Percentiles rank a stretch among this genome's conserved stretches.
phyloP scores from a whole-genome alignment of 2,888 invertebrate genomes.

The Branchinecta sandiegonensis region DNA sequence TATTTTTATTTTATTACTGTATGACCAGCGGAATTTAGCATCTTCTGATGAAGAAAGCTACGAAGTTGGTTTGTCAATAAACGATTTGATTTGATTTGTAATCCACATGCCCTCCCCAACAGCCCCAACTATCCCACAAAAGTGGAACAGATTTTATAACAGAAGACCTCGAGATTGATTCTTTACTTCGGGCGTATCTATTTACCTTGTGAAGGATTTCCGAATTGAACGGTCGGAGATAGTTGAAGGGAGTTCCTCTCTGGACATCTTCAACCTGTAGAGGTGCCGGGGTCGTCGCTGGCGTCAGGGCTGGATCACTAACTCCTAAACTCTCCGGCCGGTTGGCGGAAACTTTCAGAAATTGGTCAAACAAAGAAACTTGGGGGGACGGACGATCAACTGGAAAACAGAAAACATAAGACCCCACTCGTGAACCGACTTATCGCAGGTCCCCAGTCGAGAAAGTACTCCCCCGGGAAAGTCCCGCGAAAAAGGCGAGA shows the following conservation, averaged over 20 bases:
- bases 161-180: no score
- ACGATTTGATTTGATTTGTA: no score
- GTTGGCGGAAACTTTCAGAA: constrained; percentile 53
- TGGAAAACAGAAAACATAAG: constrained; percentile 36
- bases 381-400: constrained; percentile 81
- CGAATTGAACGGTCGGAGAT: background rate
- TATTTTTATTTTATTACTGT: no score
- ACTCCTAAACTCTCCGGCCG: constrained; percentile 26
- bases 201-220: constrained; percentile 12
- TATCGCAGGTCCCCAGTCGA: constrained; percentile 20
- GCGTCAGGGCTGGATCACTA: background rate
- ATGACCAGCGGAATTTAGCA: no score
- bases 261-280: background rate
- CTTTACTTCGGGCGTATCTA: background rate
- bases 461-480: no score
- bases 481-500: no score
- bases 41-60: no score
- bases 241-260: background rate
- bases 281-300: background rate
- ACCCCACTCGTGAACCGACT: constrained; percentile 19
- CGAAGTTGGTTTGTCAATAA: no score
- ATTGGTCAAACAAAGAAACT: constrained; percentile 79
- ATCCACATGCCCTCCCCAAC: no score
- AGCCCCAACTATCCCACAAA: no score
- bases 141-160: no score